phyloP scores from a whole-genome alignment of 2,888 invertebrate species.

The Caenorhabditis imperialis region DNA sequence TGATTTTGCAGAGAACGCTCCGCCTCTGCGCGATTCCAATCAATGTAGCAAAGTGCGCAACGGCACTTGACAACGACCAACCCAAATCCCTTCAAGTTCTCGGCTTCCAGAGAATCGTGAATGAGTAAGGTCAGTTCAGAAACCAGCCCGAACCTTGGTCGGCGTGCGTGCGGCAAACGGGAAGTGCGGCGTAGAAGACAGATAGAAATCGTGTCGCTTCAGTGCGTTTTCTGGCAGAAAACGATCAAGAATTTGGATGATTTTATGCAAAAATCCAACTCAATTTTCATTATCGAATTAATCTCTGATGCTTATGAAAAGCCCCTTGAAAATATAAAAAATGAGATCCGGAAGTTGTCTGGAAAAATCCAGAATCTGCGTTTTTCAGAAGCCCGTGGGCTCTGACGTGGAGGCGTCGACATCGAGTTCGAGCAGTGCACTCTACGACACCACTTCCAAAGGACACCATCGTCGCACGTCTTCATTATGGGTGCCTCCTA shows the following conservation, averaged over 20 bases:
- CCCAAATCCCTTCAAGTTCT: conserved; percentile 7
- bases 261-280: conserved; percentile 9
- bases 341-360: neutral
- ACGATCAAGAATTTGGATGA: conserved; percentile 9
- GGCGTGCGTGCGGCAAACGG: conserved; percentile 1
- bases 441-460: conserved; percentile 44
- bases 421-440: conserved; percentile 35
- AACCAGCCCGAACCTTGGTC: conserved; percentile 3
- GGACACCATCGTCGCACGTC: conserved; percentile 69
- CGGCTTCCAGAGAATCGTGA: conserved; percentile 39
- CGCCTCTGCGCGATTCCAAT: conserved; percentile 9
- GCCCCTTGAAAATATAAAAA: neutral
- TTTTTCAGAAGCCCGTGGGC: conserved; percentile 38
- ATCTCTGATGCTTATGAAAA: conserved; percentile 14
- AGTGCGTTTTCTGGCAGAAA: conserved; percentile 5
- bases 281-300: conserved; percentile 28
- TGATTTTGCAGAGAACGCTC: conserved; percentile 27
- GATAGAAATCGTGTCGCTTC: conserved; percentile 16
- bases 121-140: conserved; percentile 41
- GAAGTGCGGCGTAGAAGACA: conserved; percentile 1
- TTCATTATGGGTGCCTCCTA: conserved; percentile 68
- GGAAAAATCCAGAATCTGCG: neutral
- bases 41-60: conserved; percentile 44
- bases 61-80: conserved; percentile 27
- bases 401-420: conserved; percentile 54